These are phyloP conservation scores for Metacarcinus magister DNA, from an alignment of 2,888 invertebrate species.

Conservation along the genomic window DNA sequence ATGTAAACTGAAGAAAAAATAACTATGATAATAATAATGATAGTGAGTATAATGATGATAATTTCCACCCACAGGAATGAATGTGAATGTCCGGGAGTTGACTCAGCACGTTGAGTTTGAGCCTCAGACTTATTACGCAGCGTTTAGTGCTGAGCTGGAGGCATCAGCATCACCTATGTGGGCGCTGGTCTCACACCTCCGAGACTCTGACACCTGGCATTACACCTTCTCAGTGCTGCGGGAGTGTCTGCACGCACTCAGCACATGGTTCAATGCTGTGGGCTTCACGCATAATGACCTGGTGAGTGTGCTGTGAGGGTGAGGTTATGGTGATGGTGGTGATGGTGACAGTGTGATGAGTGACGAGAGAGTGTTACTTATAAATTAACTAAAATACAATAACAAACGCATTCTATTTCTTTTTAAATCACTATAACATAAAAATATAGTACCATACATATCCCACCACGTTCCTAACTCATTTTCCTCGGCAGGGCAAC, in stretches of 20 bases:
- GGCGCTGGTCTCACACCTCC: conserved; percentile 95
- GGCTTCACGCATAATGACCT: conserved; percentile 89
- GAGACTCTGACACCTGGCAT: conserved; percentile 90
- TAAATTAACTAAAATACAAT: too few species aligned
- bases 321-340: too few species aligned
- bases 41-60: not conserved
- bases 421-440: not conserved
- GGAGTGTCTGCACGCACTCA: conserved; percentile 95
- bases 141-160: conserved; percentile 98
- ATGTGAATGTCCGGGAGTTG: conserved; percentile 95
- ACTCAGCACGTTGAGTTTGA: conserved; percentile 98
- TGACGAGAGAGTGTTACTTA: too few species aligned
- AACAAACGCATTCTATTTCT: not conserved
- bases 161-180: conserved; percentile 99
- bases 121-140: conserved; percentile 98
- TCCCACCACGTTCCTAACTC: not conserved
- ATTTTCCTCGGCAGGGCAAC: conserved; percentile 88
- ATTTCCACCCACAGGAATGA: conserved; percentile 90
- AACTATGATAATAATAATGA: not conserved
- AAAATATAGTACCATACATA: not conserved
- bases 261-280: conserved; percentile 95
- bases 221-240: conserved; percentile 92
- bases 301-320: conserved; percentile 85
- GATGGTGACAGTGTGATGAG: too few species aligned
- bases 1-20: too few species aligned